Conservation (phyloP, 2,797 vertebrate species). For the Syngnathus acus region DNA sequence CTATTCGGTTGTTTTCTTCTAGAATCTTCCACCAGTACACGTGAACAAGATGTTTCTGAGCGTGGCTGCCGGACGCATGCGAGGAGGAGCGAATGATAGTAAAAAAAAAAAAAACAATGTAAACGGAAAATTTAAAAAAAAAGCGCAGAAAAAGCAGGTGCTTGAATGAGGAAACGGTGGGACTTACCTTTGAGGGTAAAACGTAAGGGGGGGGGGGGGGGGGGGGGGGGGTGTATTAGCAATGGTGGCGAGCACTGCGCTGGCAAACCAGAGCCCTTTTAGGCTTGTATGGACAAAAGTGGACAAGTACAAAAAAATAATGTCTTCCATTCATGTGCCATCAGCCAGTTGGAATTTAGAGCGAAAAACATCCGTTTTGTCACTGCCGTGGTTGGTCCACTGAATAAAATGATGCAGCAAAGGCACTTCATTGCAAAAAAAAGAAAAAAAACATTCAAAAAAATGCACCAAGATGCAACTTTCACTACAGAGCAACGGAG, state of each 20-base stretch:
- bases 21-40: conserved; percentile 60
- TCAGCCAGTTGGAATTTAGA: neutral
- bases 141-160: neutral
- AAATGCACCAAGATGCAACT: no score
- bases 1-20: conserved; percentile 23
- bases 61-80: conserved; percentile 64
- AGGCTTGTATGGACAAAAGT: neutral
- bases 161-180: neutral
- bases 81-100: neutral
- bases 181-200: neutral
- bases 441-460: neutral
- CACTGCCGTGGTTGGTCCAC: neutral
- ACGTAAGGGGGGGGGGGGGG: neutral
- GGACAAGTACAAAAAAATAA: neutral
- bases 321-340: neutral
- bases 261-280: conserved; percentile 1
- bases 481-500: neutral
- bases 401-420: neutral
- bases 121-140: neutral
- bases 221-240: neutral
- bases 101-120: neutral
- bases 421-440: neutral
- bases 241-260: neutral
- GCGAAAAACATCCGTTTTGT: neutral
- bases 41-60: conserved; percentile 73